phyloP scores from a whole-genome alignment of 2,113 vertebrate species.

The Paramisgurnus dabryanus region DNA sequence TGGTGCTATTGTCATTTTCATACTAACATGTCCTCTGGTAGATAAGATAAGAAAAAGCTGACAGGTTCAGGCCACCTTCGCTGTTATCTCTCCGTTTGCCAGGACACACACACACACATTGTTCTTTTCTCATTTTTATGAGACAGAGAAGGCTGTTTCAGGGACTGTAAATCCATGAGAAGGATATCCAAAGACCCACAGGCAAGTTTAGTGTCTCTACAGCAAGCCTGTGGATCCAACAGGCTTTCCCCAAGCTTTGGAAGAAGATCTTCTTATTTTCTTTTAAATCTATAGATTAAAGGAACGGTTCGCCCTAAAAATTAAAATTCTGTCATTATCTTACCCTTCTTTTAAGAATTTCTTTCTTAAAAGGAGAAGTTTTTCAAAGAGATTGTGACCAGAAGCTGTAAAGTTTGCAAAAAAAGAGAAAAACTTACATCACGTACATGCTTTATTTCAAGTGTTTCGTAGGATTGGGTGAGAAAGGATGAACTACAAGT shows the following conservation, averaged over 20 bases:
- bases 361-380: too few species aligned
- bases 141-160: slow-evolving; percentile 40
- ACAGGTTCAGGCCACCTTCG: slow-evolving; percentile 42
- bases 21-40: slow-evolving; percentile 36
- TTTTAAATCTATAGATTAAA: neutral
- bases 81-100: slow-evolving; percentile 26
- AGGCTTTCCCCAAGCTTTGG: slow-evolving; percentile 15
- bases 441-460: too few species aligned
- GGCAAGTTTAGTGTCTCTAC: slow-evolving; percentile 21
- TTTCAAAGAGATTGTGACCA: too few species aligned
- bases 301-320: too few species aligned
- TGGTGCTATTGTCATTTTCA: slow-evolving; percentile 33
- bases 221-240: slow-evolving; percentile 12
- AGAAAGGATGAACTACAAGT: too few species aligned
- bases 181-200: slow-evolving; percentile 23
- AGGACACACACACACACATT: slow-evolving; percentile 27
- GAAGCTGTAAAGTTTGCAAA: too few species aligned
- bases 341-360: too few species aligned
- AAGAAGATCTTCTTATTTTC: slow-evolving; percentile 24
- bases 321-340: too few species aligned
- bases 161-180: slow-evolving; percentile 29
- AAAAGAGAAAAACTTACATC: too few species aligned
- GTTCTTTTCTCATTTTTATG: slow-evolving; percentile 42
- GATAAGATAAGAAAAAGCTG: slow-evolving; percentile 34
- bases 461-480: too few species aligned